phyloP scores from a whole-genome alignment of 2,797 vertebrate genomes.

The Xenops minutus region DNA sequence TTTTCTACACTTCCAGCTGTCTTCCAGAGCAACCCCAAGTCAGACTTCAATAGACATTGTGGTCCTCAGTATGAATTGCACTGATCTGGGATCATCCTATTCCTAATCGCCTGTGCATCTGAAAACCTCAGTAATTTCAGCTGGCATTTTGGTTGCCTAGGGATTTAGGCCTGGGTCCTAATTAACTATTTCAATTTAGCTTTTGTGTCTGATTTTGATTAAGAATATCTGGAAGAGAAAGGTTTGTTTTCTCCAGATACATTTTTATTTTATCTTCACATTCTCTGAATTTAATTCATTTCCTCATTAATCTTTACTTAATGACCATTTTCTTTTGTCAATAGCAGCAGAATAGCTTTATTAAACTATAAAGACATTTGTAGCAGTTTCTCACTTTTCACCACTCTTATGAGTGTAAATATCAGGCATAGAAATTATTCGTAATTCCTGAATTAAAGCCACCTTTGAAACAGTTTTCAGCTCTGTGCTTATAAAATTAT shows the following conservation, averaged over 20 bases:
- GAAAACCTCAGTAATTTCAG: conserved; percentile 15
- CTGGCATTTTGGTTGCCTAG: neutral
- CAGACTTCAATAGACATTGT: neutral
- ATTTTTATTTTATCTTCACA: conserved; percentile 7
- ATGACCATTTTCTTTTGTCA: neutral
- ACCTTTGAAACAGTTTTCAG: neutral
- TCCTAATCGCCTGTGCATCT: neutral
- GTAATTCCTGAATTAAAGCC: neutral
- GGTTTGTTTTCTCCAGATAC: conserved; percentile 13
- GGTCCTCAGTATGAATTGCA: neutral
- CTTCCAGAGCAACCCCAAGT: neutral
- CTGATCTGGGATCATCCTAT: neutral
- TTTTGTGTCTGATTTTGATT: conserved; percentile 37
- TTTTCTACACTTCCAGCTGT: neutral
- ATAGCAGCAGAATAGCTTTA: neutral
- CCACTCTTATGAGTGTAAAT: neutral
- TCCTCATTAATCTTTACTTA: conserved; percentile 34
- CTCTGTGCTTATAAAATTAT: neutral
- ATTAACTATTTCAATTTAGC: conserved; percentile 49
- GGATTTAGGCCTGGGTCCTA: neutral
- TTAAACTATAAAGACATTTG: neutral
- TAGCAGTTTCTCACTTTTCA: neutral
- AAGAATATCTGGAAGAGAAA: conserved; percentile 24
- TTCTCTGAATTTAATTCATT: conserved; percentile 6
- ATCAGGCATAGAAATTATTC: neutral